Evolutionary conservation across 2,888 invertebrate genomes (phyloP), one percentile per base, ranked within the genome.

Genomic region (Lissonota sp.): DNA sequence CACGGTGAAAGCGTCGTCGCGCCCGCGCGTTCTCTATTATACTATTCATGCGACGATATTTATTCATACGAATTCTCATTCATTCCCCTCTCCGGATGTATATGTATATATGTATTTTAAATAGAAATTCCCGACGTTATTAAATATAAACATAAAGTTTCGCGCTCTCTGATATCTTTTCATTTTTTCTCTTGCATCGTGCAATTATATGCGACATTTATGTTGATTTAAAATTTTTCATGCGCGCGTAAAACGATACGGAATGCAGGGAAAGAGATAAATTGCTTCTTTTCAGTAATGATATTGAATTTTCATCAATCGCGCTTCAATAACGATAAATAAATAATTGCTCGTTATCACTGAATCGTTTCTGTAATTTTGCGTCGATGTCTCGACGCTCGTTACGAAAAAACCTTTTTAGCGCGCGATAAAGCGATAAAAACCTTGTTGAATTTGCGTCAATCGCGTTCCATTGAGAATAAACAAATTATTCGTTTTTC

Each of bases 11-110:
- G 69, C 58, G 58, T 69, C 69, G 57, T 10, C 16, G 58, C 49
- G 53, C n/a, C 37, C 26, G 26, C 26, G 26, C 26, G 26, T 26
- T 26, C 26, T 26, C 62, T 60, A 51, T 75, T 75, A 58, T 58
- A 44, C 64, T 46, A 77, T 81, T 77, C 64, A 70, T 77, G 53
- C 70, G 14, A 72, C 63, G 55, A 67, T 73, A 78, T 81, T 81
- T 81, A 81, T 77, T 77, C 77, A 81, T 79, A 70, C 44, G 46
- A 69, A 70, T 66, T 57, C 53, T 53, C 53, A n/a, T 67, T 60
- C 60, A 16, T 64, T 69, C 49, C 42, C 8, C 14, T 42, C 7
- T 55, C 40, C 6, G 7, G 2, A 6, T 57, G 16, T 57, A 42
- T 12, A 6, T 42, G 40, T 49, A 6, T 7, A 6, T 7, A 39